Evolutionary conservation across 2,797 vertebrate species (phyloP).

Genomic region (Peromyscus eremicus): DNA sequence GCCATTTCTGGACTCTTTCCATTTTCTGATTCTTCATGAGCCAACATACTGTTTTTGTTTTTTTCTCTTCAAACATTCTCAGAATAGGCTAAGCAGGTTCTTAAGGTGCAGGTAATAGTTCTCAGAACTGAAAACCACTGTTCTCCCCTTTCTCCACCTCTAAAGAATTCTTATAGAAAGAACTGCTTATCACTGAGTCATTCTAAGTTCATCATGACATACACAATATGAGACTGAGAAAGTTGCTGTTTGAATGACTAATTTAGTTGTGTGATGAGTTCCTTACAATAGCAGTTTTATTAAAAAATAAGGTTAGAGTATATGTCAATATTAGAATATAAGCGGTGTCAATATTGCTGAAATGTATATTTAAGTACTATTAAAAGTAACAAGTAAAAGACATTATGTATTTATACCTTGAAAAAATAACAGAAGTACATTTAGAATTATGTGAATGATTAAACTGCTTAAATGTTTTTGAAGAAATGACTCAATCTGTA

Average conservation of each 20-base stretch:
- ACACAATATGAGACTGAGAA: not conserved
- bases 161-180: constrained; percentile 20
- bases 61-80: not conserved
- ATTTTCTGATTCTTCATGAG: not conserved
- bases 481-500: constrained; percentile 41
- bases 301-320: not conserved
- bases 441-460: constrained; percentile 21
- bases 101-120: not conserved
- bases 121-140: not conserved
- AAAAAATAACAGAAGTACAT: not conserved
- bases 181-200: not conserved
- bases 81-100: not conserved
- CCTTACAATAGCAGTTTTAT: not conserved
- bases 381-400: not conserved
- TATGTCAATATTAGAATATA: constrained; percentile 13
- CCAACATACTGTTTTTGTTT: not conserved
- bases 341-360: constrained; percentile 6
- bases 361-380: constrained; percentile 24
- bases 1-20: not conserved
- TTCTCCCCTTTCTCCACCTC: not conserved
- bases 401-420: not conserved
- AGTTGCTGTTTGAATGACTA: not conserved
- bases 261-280: not conserved
- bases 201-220: not conserved
- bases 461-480: constrained; percentile 33